Evolutionary conservation across 2,113 vertebrate species (phyloP).

Genomic region (Budorcas taxicolor): DNA sequence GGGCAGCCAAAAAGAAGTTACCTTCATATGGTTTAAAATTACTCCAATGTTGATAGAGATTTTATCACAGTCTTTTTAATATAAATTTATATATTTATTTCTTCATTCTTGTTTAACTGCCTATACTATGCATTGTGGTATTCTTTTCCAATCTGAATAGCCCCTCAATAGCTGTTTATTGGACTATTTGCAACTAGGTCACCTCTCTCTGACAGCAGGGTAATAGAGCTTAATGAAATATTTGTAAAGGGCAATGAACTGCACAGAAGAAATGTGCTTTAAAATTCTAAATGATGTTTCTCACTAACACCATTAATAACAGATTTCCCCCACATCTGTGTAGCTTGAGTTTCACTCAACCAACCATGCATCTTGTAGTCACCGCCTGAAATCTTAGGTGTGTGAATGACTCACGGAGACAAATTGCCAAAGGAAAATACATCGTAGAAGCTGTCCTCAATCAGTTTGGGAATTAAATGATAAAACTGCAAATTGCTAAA

Average conservation of each 20-base stretch:
- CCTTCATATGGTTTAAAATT: background rate
- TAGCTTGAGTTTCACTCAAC: background rate
- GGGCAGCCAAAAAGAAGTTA: background rate
- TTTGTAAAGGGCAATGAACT: constrained; percentile 19
- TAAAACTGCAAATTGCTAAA: background rate
- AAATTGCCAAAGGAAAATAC: background rate
- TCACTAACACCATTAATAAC: background rate
- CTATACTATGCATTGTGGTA: background rate
- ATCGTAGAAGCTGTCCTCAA: background rate
- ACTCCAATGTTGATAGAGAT: background rate
- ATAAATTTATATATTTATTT: constrained; percentile 28
- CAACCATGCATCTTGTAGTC: background rate
- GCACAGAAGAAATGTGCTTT: background rate
- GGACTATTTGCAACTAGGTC: background rate
- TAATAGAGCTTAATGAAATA: constrained; percentile 31
- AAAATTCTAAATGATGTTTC: constrained; percentile 7
- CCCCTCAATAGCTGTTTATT: background rate
- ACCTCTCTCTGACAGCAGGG: background rate
- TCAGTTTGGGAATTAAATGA: background rate
- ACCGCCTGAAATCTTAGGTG: background rate
- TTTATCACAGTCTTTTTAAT: background rate
- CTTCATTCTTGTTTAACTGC: background rate
- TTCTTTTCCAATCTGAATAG: background rate
- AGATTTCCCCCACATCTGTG: background rate
- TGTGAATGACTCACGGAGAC: background rate